These are phyloP conservation scores for Scaptodrosophila latifasciaeformis DNA, from an alignment of 2,888 invertebrate genomes.

Conservation along the genomic window DNA sequence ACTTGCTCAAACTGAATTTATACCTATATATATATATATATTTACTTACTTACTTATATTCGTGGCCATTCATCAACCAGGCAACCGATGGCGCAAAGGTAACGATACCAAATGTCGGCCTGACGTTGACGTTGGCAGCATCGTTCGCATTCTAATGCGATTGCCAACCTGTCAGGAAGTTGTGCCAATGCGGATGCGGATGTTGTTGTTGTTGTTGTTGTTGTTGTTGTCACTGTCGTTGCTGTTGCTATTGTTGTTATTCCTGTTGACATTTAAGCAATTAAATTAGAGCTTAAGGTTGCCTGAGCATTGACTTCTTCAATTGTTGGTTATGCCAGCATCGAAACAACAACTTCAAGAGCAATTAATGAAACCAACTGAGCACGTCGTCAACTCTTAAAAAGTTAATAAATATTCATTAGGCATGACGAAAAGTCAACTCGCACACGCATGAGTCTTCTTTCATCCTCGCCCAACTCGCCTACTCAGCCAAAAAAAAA, in stretches of 20 bases:
- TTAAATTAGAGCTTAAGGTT: slow-evolving; percentile 47
- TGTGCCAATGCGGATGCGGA: slow-evolving; percentile 53
- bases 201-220: slow-evolving; percentile 38
- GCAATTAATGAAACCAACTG: too few species aligned
- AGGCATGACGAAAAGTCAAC: slow-evolving; percentile 23
- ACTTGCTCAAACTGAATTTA: too few species aligned
- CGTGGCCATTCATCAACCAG: slow-evolving; percentile 42
- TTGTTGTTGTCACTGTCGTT: slow-evolving; percentile 14
- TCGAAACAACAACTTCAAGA: not conserved
- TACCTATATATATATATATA: too few species aligned
- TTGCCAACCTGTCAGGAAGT: slow-evolving; percentile 61
- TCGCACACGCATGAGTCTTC: not conserved
- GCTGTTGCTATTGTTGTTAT: slow-evolving; percentile 5
- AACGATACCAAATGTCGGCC: too few species aligned
- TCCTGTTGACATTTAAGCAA: slow-evolving; percentile 34
- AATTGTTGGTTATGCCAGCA: too few species aligned
- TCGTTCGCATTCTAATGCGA: slow-evolving; percentile 58
- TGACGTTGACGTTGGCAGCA: too few species aligned
- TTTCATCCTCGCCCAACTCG: too few species aligned
- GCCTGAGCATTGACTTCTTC: slow-evolving; percentile 1
- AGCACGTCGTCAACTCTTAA: too few species aligned
- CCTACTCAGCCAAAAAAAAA: too few species aligned
- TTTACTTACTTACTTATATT: too few species aligned
- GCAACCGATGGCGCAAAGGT: slow-evolving; percentile 19
- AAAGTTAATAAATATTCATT: slow-evolving; percentile 62